phyloP scores from a whole-genome alignment of 2,888 invertebrate genomes.

The Nomada fabriciana region DNA sequence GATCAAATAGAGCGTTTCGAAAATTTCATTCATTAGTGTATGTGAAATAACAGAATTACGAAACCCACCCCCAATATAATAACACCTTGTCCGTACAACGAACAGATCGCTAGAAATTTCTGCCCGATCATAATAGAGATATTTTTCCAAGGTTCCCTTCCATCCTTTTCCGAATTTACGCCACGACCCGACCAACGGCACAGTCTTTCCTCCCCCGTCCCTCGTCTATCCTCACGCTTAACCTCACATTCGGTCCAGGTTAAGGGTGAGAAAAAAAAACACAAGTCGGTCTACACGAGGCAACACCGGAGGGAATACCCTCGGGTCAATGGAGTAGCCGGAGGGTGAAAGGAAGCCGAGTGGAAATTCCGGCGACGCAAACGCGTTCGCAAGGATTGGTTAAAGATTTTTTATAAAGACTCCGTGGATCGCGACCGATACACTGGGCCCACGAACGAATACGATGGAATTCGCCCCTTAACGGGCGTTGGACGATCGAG shows the following conservation, averaged over 20 bases:
- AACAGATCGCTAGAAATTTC: constrained; percentile 33
- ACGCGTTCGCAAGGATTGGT: constrained; percentile 71
- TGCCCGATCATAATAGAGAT: constrained; percentile 35
- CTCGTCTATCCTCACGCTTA: constrained; percentile 67
- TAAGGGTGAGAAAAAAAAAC: constrained; percentile 76
- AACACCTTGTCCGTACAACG: no score
- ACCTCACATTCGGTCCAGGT: constrained; percentile 68
- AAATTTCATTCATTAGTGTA: no score
- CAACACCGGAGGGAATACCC: constrained; percentile 69
- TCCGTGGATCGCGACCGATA: constrained; percentile 45
- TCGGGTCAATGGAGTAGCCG: constrained; percentile 68
- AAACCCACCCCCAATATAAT: no score
- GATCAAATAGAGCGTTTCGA: no score
- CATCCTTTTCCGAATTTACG: constrained; percentile 62
- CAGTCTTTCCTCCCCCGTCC: constrained; percentile 28
- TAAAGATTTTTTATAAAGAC: constrained; percentile 72
- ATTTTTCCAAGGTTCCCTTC: constrained; percentile 50
- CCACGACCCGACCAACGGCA: constrained; percentile 55
- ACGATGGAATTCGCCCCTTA: not conserved
- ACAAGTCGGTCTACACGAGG: constrained; percentile 74
- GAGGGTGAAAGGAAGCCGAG: constrained; percentile 73
- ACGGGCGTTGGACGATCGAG: not conserved
- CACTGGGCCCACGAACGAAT: constrained; percentile 11
- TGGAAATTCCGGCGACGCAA: constrained; percentile 75
- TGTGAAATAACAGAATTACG: no score